Percentiles rank a stretch among this genome's conserved stretches.
phyloP scores from a whole-genome alignment of 2,113 vertebrate genomes.

The Gasterosteus nipponicus region DNA sequence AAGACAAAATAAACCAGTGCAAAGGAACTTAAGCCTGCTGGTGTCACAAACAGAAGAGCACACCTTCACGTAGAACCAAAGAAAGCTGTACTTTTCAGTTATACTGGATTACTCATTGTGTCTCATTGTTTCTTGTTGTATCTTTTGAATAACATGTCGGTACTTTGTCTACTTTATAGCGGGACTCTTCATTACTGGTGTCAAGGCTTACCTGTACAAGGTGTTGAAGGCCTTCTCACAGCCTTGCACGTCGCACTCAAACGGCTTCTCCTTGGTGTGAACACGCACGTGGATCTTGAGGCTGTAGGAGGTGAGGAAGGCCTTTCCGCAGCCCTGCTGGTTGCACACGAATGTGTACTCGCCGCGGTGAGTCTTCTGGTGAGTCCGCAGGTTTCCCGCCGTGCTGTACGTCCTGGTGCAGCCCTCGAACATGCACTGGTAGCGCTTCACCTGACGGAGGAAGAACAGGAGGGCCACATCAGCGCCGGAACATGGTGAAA shows the following conservation, averaged over 20 bases:
- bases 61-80: neutral
- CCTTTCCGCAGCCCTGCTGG: constrained; percentile 97
- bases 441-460: constrained; percentile 89
- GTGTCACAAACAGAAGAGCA: neutral
- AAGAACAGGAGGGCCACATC: neutral
- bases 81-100: neutral
- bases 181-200: neutral
- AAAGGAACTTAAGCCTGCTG: neutral
- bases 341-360: constrained; percentile 99
- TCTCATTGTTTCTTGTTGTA: neutral
- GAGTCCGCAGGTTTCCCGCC: constrained; percentile 96
- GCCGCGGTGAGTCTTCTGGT: constrained; percentile 96
- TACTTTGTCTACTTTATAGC: neutral
- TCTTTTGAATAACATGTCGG: neutral
- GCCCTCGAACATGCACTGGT: constrained; percentile 98
- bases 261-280: constrained; percentile 99
- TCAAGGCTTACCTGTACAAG: constrained; percentile 87
- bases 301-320: constrained; percentile 99
- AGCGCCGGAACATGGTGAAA: neutral
- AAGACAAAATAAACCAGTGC: neutral
- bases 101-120: neutral
- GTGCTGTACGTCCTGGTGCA: constrained; percentile 98
- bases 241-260: constrained; percentile 97
- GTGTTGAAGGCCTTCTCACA: constrained; percentile 99
- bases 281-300: constrained; percentile 98